Evolutionary conservation across 2,113 vertebrate genomes (phyloP).

Genomic region (Hystrix brachyura): DNA sequence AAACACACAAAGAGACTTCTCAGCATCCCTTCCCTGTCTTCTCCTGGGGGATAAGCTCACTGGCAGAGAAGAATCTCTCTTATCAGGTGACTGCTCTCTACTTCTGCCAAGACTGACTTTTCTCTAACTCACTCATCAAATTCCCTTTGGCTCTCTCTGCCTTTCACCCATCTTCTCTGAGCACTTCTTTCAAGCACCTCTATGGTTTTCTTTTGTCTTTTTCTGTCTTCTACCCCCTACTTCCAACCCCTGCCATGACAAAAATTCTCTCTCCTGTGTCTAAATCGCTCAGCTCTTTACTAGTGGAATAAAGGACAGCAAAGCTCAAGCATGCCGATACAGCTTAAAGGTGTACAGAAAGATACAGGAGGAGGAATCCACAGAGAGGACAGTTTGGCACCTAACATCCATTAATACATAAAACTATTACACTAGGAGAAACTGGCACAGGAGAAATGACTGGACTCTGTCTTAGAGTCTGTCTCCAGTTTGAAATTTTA

Average conservation of each 20-base stretch:
- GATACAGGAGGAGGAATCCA: background rate
- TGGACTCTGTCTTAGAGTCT: background rate
- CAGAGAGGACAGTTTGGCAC: background rate
- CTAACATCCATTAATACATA: background rate
- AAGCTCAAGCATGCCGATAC: background rate
- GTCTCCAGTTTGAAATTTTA: background rate
- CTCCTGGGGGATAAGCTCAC: background rate
- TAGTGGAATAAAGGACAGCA: background rate
- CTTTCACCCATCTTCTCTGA: background rate
- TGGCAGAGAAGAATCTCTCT: background rate
- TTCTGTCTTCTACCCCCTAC: background rate
- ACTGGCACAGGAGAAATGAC: background rate
- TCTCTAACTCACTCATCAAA: background rate
- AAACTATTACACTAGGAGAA: background rate
- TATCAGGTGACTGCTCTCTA: background rate
- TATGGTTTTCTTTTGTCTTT: background rate
- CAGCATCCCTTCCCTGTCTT: background rate
- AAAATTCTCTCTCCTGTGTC: background rate
- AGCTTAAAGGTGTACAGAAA: background rate
- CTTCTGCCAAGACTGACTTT: background rate
- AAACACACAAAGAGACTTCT: background rate
- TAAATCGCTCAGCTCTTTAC: background rate
- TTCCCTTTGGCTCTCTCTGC: background rate
- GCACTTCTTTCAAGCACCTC: background rate
- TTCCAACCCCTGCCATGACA: background rate